Evolutionary conservation across 1,140 invertebrate genomes (phyloP), one percentile per base, ranked within the genome.

Genomic region (Calliphora vicina): DNA sequence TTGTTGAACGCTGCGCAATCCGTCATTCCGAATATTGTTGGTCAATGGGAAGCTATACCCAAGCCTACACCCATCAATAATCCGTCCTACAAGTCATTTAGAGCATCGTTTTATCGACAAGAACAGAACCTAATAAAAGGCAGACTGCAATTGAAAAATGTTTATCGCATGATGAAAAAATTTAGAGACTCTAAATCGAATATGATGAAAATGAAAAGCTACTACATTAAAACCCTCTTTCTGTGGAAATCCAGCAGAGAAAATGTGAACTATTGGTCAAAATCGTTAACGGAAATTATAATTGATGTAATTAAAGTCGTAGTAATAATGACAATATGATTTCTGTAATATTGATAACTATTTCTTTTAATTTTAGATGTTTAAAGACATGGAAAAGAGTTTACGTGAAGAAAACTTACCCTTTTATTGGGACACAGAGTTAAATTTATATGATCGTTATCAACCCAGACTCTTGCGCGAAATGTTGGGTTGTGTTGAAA

Each of bases 1-100:
- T 25, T 78, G n/a, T 45, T 78, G n/a, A 43, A 78, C 0, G 10
- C 10, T 13, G 1, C 0, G 0, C 74, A 78, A 43, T 20, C 35
- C 43, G 17, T 78, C 4, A 43, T 20, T 23, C n/a, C 8, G 1
- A 43, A n/a, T 1, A 9, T 23, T 45, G 74, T 9, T 23, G 74
- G 74, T 20, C 35, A 78, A 78, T 78, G 74, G 74, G 74, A 78
- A 78, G 74, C 74, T 43, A 43, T 78, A 78, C 74, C 74, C 1
- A 78, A 78, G 42, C 74, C 74, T 3, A 45, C 15, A 6, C 27
- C 27, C 2, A 35, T 0, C 15, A n/a, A 29, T 17, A 42, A 20
- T 17, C 15, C 4, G 0, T 2, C n/a, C n/a, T 45, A 78, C 35
- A 78, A 35, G 0, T 78, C 74, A 27, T 78, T 78, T 78, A 8